Evolutionary conservation across 2,113 vertebrate species (phyloP).

Genomic region (Leptobrachium ailaonicum): DNA sequence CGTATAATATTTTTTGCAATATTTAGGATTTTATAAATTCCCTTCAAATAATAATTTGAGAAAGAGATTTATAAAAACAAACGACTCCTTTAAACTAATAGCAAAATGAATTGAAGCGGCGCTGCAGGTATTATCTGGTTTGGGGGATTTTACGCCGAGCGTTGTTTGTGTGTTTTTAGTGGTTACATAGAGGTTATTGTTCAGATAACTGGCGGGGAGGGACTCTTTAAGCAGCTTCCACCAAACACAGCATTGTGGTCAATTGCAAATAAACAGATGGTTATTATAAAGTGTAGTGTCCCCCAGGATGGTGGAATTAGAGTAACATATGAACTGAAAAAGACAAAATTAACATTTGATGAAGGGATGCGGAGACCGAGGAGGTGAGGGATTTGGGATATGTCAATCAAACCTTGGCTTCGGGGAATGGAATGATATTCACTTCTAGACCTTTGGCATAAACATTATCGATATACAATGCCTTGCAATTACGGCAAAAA

Average conservation of each 20-base stretch:
- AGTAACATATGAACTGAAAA: constrained; percentile 39
- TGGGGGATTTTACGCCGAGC: background rate
- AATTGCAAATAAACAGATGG: constrained; percentile 48
- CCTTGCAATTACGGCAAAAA: background rate
- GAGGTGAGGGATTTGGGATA: constrained; percentile 29
- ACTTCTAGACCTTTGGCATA: constrained; percentile 17
- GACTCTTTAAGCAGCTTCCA: constrained; percentile 9
- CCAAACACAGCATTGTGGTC: constrained; percentile 34
- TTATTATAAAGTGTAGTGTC: constrained; percentile 42
- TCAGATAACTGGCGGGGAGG: constrained; percentile 15
- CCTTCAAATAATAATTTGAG: too few species aligned
- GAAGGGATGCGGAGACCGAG: constrained; percentile 31
- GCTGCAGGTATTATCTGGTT: background rate
- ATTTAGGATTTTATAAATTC: too few species aligned
- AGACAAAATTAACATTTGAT: constrained; percentile 45
- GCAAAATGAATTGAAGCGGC: too few species aligned
- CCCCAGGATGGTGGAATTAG: constrained; percentile 33
- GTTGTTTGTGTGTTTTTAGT: background rate
- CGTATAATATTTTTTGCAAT: too few species aligned
- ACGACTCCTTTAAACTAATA: too few species aligned
- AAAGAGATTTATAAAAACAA: too few species aligned
- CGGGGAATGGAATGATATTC: constrained; percentile 28
- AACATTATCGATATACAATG: constrained; percentile 41
- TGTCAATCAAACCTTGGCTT: constrained; percentile 34
- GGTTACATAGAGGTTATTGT: constrained; percentile 2